Evolutionary conservation across 1,140 invertebrate species (phyloP).

Genomic region (Listronotus bonariensis): DNA sequence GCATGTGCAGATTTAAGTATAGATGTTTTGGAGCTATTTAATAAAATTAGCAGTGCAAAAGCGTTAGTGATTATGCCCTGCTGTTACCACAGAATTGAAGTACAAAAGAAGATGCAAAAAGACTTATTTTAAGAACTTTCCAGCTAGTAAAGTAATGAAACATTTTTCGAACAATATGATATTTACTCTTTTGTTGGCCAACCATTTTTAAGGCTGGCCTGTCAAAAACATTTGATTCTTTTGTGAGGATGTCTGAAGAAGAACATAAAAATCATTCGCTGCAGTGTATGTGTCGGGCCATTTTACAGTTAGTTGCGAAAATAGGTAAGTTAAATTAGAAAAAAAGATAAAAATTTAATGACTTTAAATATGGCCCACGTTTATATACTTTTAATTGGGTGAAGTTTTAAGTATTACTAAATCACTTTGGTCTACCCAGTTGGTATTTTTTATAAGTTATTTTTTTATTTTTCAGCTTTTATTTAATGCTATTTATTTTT

Average conservation of each 20-base stretch:
- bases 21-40: conserved; percentile 72
- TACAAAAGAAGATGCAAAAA: conserved; percentile 24
- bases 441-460: too few species aligned
- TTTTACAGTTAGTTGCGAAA: conserved; percentile 62
- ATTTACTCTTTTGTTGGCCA: conserved; percentile 59
- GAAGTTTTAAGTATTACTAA: too few species aligned
- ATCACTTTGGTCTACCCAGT: too few species aligned
- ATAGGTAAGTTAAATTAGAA: conserved; percentile 61
- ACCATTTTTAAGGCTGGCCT: conserved; percentile 71
- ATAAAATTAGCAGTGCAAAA: conserved; percentile 62
- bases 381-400: too few species aligned
- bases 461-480: too few species aligned
- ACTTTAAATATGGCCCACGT: too few species aligned
- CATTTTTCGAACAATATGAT: conserved; percentile 50
- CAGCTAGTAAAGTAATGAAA: conserved; percentile 61
- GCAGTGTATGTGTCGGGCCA: conserved; percentile 64
- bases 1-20: conserved; percentile 83
- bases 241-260: conserved; percentile 54
- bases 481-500: too few species aligned
- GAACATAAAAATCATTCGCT: conserved; percentile 60
- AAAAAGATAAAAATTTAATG: too few species aligned
- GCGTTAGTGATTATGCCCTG: conserved; percentile 77
- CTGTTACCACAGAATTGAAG: conserved; percentile 72
- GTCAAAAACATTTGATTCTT: conserved; percentile 59
- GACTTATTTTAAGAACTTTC: conserved; percentile 66